Evolutionary conservation across 2,888 invertebrate species (phyloP), one percentile per base, ranked within the genome.

Genomic region (Pasiphila rectangulata): DNA sequence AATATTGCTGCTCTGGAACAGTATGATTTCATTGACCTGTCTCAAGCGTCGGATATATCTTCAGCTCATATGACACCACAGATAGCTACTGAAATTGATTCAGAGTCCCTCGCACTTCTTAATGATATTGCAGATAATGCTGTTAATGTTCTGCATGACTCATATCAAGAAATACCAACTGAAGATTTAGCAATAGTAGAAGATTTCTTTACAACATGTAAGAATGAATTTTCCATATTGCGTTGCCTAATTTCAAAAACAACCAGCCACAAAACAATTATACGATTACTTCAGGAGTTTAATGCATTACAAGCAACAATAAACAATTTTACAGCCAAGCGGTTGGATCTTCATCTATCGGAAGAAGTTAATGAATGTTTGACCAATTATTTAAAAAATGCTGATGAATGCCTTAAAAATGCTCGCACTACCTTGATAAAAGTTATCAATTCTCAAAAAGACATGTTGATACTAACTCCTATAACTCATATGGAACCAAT

Each of bases 1-100:
- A 79, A 73, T 51, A 81, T 86, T 54, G 82, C 80, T 32, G 74
- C 77, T 1, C 63, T 86, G 40, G 77, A 84, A 62, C 73, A 83
- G 54, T 79, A 72, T 59, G 74, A 83, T 51, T 82, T 84, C 45
- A 67, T 87, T 4, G 77, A 84, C 43, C 61, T 85, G 27, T 74
- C 79, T 7, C 62, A 65, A 47, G 66, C 62, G 21, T 82, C 81
- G 2, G 79, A 86, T 30, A 63, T 79, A n/a, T 56, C 63, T 7
- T 63, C 29, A 16, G 12, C 64, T 13, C 72, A 67, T 50, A 50
- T 51, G 12, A 73, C 75, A 6, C 68, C 72, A 15, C 72, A 78
- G 48, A 16, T 69, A 4, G 81, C 75, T 7, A 44, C 57, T 10
- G 77, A 79, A 68, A 54, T 75, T 19, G 72, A 82, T 64, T 61